phyloP scores from a whole-genome alignment of 2,888 invertebrate genomes.

The Diarsia dahlii region DNA sequence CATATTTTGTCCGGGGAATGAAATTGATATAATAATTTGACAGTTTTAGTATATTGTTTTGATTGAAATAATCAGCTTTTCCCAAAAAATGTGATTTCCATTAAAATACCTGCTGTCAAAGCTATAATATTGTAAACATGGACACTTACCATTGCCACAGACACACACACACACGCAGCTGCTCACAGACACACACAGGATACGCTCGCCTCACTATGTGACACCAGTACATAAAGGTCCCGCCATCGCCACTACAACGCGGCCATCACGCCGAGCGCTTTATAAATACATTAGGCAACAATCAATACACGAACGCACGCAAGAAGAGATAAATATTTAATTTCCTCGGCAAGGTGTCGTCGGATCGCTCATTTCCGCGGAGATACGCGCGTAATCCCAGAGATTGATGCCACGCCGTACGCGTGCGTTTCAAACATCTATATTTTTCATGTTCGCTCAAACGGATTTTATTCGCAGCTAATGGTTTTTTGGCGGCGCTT shows the following conservation, averaged over 20 bases:
- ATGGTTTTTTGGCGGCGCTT: slow-evolving; percentile 36
- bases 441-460: slow-evolving; percentile 47
- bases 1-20: background rate
- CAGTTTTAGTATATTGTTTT: background rate
- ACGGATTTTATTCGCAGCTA: slow-evolving; percentile 37
- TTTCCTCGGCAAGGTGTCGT: slow-evolving; percentile 53
- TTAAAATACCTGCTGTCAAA: background rate
- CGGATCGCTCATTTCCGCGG: slow-evolving; percentile 43
- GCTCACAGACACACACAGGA: too few relatives aligned
- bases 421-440: slow-evolving; percentile 16
- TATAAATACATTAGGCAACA: slow-evolving; percentile 32
- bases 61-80: background rate
- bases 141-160: background rate
- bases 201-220: background rate
- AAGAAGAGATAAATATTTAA: slow-evolving; percentile 60
- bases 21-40: background rate
- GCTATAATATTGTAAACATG: background rate
- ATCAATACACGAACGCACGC: slow-evolving; percentile 43
- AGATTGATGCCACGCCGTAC: slow-evolving; percentile 36
- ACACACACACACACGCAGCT: too few relatives aligned
- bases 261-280: slow-evolving; percentile 3
- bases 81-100: background rate
- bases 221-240: background rate
- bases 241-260: slow-evolving; percentile 1
- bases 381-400: slow-evolving; percentile 50